Percentiles rank a stretch among this genome's conserved stretches.
Conservation (phyloP, 2,888 invertebrate genomes). For the Antheraea yamamai region DNA sequence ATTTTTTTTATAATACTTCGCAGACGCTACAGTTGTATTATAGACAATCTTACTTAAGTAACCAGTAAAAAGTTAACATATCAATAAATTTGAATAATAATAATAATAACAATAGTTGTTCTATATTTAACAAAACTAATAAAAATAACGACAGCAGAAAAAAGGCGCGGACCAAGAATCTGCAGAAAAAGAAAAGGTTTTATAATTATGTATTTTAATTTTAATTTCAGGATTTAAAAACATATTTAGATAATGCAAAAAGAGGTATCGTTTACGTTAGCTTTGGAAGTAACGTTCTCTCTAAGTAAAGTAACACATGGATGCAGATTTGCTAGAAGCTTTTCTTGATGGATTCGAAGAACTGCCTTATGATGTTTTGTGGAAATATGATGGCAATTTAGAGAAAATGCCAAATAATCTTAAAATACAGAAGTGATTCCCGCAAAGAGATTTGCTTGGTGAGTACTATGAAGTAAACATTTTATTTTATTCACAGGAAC, state of each 20-base stretch:
- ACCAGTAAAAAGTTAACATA: no score
- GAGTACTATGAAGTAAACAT: constrained; percentile 13
- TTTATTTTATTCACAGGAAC: no score
- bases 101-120: no score
- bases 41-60: no score
- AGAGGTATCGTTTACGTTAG: constrained; percentile 45
- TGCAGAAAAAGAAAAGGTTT: not conserved
- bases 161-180: no score
- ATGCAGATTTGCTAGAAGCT: constrained; percentile 32
- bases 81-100: no score
- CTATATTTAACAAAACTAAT: no score
- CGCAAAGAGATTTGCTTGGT: constrained; percentile 41
- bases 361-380: constrained; percentile 40
- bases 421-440: constrained; percentile 43
- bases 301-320: constrained; percentile 37
- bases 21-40: no score
- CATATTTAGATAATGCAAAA: constrained; percentile 36
- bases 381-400: constrained; percentile 42
- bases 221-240: constrained; percentile 38
- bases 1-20: no score
- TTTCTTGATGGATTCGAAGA: constrained; percentile 38
- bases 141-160: no score
- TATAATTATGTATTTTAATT: not conserved
- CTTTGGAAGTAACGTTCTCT: constrained; percentile 39
- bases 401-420: constrained; percentile 35